Percentiles rank a stretch among this genome's conserved stretches.
These are phyloP conservation scores for Diplazon laetatorius DNA, from an alignment of 2,888 invertebrate species.

Conservation along the genomic window DNA sequence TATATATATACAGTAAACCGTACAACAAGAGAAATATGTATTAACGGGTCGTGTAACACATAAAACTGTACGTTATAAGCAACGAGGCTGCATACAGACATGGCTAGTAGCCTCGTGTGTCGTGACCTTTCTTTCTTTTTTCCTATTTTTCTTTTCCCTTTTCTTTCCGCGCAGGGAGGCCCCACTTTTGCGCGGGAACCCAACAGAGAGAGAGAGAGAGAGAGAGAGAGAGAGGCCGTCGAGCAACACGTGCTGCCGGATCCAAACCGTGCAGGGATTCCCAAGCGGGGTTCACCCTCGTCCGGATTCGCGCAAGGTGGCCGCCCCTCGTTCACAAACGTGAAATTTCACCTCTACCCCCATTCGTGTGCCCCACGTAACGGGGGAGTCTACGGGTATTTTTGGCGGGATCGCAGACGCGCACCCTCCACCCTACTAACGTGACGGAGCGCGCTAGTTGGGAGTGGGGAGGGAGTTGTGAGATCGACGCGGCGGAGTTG, in stretches of 20 bases:
- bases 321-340: constrained; percentile 21
- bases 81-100: background rate
- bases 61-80: constrained; percentile 15
- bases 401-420: constrained; percentile 2
- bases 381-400: constrained; percentile 28
- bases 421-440: background rate
- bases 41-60: background rate
- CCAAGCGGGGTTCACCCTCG: constrained; percentile 51
- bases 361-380: constrained; percentile 20
- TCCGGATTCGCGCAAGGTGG: constrained; percentile 57
- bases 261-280: constrained; percentile 50
- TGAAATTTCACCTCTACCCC: constrained; percentile 41
- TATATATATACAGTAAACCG: background rate
- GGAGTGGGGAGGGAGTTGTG: background rate
- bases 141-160: background rate
- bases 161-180: constrained; percentile 2
- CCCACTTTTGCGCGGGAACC: too few relatives aligned
- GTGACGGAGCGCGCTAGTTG: background rate
- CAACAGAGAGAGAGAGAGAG: too few relatives aligned
- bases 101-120: constrained; percentile 12
- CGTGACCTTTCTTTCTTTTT: constrained; percentile 17
- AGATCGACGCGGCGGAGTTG: constrained; percentile 71
- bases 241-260: constrained; percentile 47
- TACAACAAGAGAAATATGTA: constrained; percentile 5
- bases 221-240: too few relatives aligned